These are phyloP conservation scores for Torymus tubicola DNA, from an alignment of 2,888 invertebrate genomes.

Conservation along the genomic window DNA sequence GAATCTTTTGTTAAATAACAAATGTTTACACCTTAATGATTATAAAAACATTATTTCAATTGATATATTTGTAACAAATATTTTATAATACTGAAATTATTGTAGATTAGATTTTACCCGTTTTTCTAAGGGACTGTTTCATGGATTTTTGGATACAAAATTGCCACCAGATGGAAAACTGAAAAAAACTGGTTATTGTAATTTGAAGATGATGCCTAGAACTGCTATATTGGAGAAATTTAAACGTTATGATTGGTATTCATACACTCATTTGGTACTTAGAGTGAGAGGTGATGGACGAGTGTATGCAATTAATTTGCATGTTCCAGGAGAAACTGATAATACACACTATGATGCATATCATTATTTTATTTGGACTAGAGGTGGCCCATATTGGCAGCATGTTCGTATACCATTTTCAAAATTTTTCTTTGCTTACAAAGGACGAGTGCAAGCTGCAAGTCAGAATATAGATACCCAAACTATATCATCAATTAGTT, in stretches of 20 bases:
- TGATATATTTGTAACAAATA: not conserved
- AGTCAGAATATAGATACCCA: constrained; percentile 82
- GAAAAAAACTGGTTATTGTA: constrained; percentile 89
- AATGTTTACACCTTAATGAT: no score
- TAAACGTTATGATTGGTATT: constrained; percentile 84
- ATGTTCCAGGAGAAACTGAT: constrained; percentile 87
- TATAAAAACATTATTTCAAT: no score
- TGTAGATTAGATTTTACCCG: constrained; percentile 84
- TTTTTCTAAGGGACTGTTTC: constrained; percentile 84
- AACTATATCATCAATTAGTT: constrained; percentile 85
- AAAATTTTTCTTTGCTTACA: constrained; percentile 89
- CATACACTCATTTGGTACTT: constrained; percentile 86
- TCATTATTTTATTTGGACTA: constrained; percentile 91
- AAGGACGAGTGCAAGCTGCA: constrained; percentile 91
- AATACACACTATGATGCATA: constrained; percentile 93
- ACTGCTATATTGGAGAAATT: constrained; percentile 90
- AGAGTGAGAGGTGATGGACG: constrained; percentile 96
- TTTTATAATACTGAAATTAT: constrained; percentile 22
- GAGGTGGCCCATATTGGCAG: constrained; percentile 99
- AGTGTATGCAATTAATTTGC: constrained; percentile 89
- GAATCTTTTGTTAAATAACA: not conserved
- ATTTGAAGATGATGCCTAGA: constrained; percentile 83
- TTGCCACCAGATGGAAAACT: constrained; percentile 89
- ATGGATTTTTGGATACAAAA: constrained; percentile 83
- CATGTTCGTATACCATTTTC: constrained; percentile 92